phyloP scores from a whole-genome alignment of 2,888 invertebrate genomes.

The Thera obeliscata region DNA sequence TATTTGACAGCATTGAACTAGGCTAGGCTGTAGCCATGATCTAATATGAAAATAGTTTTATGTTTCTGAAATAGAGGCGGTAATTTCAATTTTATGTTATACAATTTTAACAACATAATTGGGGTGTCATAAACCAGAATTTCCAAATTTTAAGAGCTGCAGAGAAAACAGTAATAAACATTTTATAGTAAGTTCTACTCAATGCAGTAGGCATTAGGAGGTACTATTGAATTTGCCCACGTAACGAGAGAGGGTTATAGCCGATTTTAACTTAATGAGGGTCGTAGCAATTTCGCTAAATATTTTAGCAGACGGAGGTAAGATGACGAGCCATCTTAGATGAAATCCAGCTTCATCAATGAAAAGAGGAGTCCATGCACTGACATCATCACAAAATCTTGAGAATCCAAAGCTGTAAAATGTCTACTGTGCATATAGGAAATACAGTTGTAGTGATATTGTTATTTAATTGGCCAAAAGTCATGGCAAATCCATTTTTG shows the following conservation, averaged over 20 bases:
- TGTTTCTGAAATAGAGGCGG: background rate
- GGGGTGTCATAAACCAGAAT: background rate
- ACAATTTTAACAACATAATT: background rate
- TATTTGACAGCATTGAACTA: too few relatives aligned
- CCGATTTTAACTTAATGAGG: background rate
- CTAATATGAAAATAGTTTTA: background rate
- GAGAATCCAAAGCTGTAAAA: too few relatives aligned
- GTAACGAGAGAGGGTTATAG: too few relatives aligned
- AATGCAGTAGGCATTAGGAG: background rate
- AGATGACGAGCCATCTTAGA: too few relatives aligned
- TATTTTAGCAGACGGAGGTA: constrained; percentile 22
- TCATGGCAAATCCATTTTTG: too few relatives aligned
- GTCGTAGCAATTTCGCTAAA: background rate
- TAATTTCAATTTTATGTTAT: background rate
- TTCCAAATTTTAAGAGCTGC: background rate
- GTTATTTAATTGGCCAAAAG: too few relatives aligned
- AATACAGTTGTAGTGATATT: too few relatives aligned
- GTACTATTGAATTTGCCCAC: too few relatives aligned
- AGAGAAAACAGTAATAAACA: background rate
- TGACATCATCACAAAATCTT: too few relatives aligned
- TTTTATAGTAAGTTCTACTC: background rate
- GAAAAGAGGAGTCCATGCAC: too few relatives aligned
- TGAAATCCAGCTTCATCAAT: too few relatives aligned
- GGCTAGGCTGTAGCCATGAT: background rate
- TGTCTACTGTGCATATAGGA: too few relatives aligned